phyloP scores from a whole-genome alignment of 2,888 invertebrate species.

The Cheilosia vernalis region DNA sequence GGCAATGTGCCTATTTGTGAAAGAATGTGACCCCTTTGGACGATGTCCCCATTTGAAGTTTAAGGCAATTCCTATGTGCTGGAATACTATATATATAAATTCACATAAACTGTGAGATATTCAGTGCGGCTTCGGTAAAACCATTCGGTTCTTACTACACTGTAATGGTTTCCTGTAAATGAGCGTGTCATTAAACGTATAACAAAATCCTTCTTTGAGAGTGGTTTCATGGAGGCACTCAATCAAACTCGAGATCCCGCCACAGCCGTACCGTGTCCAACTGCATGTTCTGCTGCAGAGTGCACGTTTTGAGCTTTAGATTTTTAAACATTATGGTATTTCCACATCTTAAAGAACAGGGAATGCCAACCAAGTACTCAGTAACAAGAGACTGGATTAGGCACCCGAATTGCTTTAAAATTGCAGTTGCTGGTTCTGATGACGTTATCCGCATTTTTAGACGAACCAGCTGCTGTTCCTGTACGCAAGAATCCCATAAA shows the following conservation, averaged over 20 bases:
- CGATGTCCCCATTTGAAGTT: constrained; percentile 85
- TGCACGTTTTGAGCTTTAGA: constrained; percentile 85
- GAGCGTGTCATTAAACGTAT: constrained; percentile 90
- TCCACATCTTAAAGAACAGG: no score
- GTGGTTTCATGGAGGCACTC: constrained; percentile 89
- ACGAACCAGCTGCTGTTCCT: constrained; percentile 87
- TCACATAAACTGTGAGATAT: constrained; percentile 87
- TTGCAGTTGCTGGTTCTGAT: constrained; percentile 94
- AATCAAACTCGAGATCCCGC: constrained; percentile 85
- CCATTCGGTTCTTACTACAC: constrained; percentile 84
- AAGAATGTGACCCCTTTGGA: constrained; percentile 86
- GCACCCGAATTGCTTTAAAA: constrained; percentile 90
- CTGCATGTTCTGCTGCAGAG: constrained; percentile 85
- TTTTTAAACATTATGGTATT: constrained; percentile 85
- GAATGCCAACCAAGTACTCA: constrained; percentile 82
- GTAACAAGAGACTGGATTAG: constrained; percentile 86
- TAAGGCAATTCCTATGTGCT: constrained; percentile 85
- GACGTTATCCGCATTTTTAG: no score
- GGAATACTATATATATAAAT: no score
- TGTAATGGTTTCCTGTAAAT: constrained; percentile 87
- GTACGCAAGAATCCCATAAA: constrained; percentile 84
- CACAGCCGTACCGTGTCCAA: constrained; percentile 80
- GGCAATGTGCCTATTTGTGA: constrained; percentile 87
- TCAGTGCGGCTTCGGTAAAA: constrained; percentile 79
- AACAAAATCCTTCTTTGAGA: constrained; percentile 90